These are phyloP conservation scores for Spizella passerina DNA, from an alignment of 2,797 vertebrate species.

Conservation along the genomic window DNA sequence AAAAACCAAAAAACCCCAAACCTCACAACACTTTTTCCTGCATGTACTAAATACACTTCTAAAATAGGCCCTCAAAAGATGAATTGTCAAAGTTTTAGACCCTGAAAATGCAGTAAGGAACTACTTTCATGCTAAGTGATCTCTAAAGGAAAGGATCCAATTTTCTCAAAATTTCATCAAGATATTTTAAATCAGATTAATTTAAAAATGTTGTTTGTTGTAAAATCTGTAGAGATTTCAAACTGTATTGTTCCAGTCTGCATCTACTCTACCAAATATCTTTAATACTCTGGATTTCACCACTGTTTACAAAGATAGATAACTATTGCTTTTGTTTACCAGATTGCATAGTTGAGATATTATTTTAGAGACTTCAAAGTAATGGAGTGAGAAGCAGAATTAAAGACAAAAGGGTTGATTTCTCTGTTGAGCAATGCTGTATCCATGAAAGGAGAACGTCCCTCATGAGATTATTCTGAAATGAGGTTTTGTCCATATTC, in stretches of 20 bases:
- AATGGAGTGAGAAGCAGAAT: neutral
- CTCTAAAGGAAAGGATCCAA: neutral
- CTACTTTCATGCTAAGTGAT: neutral
- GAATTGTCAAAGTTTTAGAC: neutral
- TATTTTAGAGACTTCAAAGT: constrained; percentile 21
- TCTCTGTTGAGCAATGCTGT: constrained; percentile 8
- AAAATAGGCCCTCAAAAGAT: neutral
- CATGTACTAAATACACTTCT: neutral
- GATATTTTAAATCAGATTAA: neutral
- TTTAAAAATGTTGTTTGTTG: neutral
- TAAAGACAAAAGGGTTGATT: neutral
- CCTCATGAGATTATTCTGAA: constrained; percentile 7
- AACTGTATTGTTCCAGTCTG: neutral
- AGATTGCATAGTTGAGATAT: neutral
- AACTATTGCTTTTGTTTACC: neutral
- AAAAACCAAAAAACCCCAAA: neutral
- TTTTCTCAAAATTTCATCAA: neutral
- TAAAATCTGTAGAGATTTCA: neutral
- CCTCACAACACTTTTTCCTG: neutral
- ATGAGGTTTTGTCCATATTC: constrained; percentile 35
- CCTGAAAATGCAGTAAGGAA: neutral
- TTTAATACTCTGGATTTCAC: neutral
- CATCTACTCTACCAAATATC: neutral
- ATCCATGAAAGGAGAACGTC: neutral
- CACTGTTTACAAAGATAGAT: neutral